Base-by-base conservation (phyloP, 2,797 vertebrate genomes). In the Yasuhikotakia modesta region DNA sequence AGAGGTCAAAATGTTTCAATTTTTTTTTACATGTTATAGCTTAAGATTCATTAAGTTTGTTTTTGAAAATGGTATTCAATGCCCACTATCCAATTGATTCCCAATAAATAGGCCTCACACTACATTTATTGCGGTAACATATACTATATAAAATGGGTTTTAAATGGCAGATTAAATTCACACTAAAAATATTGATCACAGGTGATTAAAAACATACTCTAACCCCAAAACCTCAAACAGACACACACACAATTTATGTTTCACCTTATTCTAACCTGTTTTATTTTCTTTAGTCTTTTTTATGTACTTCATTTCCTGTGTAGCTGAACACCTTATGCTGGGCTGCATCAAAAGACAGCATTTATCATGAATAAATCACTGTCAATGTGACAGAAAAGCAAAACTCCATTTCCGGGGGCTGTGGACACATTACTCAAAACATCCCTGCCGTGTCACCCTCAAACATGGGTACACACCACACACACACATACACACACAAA, bases 341-440 rank as follows among this genome's bases (percentile, higher is more conserved):
- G 21, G 66, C 8, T 68, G 68, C 10, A 73, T 89, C 89, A 87
- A 84, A 85, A 91, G 86, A 90, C 86, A 87, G 87, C 69, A 83
- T 81, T 84, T 80, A 85, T 86, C 82, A 86, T 60, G 73, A 87
- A 82, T 78, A 85, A 86, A 84, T 86, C 84, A 83, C 70, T 83
- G 81, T 83, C 74, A 78, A 79, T 70, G 63, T 83, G 79, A 76
- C 80, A 78, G 63, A 70, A 35, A 77, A 73, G 76, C 81, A 79
- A 79, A 78, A 83, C 76, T 81, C 76, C 79, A 85, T 81, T 83
- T 81, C 81, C 79, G 60, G 65, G 76, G 73, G 66, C 76, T 79
- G 73, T 79, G 76, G 76, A 81, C 69, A 85, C 76, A 81, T 82
- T 83, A 85, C 79, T 85, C 81, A 81, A 78, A 83, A 78, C 70